phyloP scores from a whole-genome alignment of 2,888 invertebrate genomes.

The Sericinus montela region DNA sequence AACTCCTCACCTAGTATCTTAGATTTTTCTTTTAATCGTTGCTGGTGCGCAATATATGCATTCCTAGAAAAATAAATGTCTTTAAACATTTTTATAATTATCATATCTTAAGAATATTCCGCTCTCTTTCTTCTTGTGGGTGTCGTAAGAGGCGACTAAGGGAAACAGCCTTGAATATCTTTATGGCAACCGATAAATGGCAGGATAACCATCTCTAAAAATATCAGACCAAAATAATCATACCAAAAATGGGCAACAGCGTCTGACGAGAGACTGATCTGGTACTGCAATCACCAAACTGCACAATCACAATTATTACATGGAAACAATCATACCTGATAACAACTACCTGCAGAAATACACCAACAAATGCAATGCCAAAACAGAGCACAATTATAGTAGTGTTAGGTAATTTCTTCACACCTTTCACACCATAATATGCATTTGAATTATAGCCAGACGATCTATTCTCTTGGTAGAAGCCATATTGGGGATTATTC shows the following conservation, averaged over 20 bases:
- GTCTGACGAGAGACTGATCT: too few relatives aligned
- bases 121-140: too few relatives aligned
- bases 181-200: too few relatives aligned
- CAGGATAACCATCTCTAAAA: too few relatives aligned
- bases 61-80: constrained; percentile 48
- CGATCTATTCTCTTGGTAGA: constrained; percentile 27
- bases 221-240: too few relatives aligned
- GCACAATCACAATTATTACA: too few relatives aligned
- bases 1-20: constrained; percentile 68
- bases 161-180: too few relatives aligned
- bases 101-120: too few relatives aligned
- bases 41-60: constrained; percentile 69
- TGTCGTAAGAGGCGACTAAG: too few relatives aligned
- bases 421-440: constrained; percentile 82
- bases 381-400: constrained; percentile 79
- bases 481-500: constrained; percentile 45
- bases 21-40: constrained; percentile 66
- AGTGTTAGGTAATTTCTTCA: constrained; percentile 80
- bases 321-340: constrained; percentile 71
- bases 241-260: too few relatives aligned
- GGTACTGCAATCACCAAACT: too few relatives aligned
- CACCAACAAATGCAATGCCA: constrained; percentile 77
- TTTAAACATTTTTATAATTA: too few relatives aligned
- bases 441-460: constrained; percentile 40
- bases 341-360: constrained; percentile 78